A percentile compares a stretch with the other conserved stretches of the same genome.
Evolutionary conservation across 2,113 vertebrate genomes (phyloP).

Genomic region (Spilogale gracilis): DNA sequence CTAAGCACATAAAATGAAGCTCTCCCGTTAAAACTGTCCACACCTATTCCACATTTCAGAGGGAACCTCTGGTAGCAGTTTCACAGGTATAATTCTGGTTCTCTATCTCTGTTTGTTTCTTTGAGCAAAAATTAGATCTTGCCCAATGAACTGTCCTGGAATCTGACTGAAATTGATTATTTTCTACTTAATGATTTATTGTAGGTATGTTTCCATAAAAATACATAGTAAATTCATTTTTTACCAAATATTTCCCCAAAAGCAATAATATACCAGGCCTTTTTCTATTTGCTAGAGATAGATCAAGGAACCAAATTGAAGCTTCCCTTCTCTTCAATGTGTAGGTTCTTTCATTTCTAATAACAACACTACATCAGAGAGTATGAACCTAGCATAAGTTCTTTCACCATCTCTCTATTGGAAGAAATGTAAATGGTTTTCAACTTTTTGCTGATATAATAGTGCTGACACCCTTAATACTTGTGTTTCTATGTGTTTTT

Average conservation of each 20-base stretch:
- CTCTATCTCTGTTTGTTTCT: slow-evolving; percentile 27
- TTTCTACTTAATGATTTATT: neutral
- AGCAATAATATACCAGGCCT: neutral
- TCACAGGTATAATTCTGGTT: neutral
- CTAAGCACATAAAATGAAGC: neutral
- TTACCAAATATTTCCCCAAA: neutral
- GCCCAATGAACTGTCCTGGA: neutral
- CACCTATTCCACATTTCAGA: neutral
- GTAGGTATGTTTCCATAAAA: neutral
- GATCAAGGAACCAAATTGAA: neutral
- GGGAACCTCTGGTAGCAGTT: neutral
- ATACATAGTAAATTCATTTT: slow-evolving; percentile 12
- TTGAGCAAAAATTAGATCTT: slow-evolving; percentile 14
- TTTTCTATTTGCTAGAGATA: slow-evolving; percentile 34
- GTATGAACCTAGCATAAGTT: neutral
- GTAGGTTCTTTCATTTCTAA: neutral
- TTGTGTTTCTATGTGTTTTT: slow-evolving; percentile 7
- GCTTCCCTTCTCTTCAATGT: neutral
- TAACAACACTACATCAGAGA: neutral
- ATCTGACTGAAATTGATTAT: neutral
- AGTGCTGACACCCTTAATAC: neutral
- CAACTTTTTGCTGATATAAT: neutral
- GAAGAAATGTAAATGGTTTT: neutral
- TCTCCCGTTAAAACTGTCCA: neutral
- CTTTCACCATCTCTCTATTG: neutral